Base-by-base conservation (phyloP, 1,140 invertebrate species). In the Drosophila fuyamai region DNA sequence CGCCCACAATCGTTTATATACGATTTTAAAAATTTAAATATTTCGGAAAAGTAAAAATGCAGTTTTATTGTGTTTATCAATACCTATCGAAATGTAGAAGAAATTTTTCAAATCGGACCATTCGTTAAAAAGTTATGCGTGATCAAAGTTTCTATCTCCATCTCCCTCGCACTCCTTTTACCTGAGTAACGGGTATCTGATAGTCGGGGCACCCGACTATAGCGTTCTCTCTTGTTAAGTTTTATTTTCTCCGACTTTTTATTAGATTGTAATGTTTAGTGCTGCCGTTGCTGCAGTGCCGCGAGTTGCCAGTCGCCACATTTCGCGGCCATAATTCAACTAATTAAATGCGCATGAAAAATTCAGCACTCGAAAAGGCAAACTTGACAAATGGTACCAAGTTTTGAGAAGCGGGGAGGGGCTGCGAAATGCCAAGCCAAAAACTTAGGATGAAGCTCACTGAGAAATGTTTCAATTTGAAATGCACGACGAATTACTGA, bases 281-380 rank as follows among this genome's bases (percentile, higher is more conserved):
- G 66, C 66, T 62, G 61, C 60, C 56, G 55, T 46, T 32, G 47
- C 46, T 48, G 51, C 47, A 41, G 55, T 55, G 44, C 55, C 16
- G 53, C 51, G 32, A 79, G 43, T 77, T 36, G 61, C 58, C 65
- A 82, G 57, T 83, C 58, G 57, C 84, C 80, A 81, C 84, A 89
- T 89, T 89, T 89, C 77, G 71, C 84, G 78, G 80, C 85, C 84
- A 89, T 89, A 89, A 84, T 89, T 89, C 84, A 89, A 89, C 84
- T 89, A 89, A 89, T 89, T 89, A 89, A 89, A 89, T 89, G 85
- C 84, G 84, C 84, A 89, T 89, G 84, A 89, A 89, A 88, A 89
- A 89, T 89, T 90, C 84, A 89, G 73, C 84, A 89, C 84, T 89
- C 81, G 29, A 88, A 88, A 89, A 74, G 84, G 84, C 74, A 84